phyloP scores from a whole-genome alignment of 2,113 vertebrate species.

The Mustelus asterias region DNA sequence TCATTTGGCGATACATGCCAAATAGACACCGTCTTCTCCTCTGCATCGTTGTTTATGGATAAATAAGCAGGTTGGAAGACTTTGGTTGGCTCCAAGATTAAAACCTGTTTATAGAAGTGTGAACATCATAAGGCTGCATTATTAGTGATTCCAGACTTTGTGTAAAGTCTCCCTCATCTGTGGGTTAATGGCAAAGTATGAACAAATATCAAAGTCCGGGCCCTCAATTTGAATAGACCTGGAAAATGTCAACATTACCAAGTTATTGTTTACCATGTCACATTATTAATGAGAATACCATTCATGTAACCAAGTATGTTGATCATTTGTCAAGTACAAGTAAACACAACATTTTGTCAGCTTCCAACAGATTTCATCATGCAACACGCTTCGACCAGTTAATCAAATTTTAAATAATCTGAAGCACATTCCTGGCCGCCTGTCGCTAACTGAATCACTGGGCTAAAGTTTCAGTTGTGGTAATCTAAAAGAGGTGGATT shows the following conservation, averaged over 20 bases:
- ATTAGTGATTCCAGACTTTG: neutral
- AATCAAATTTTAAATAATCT: neutral
- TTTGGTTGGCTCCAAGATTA: conserved; percentile 96
- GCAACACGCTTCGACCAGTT: neutral
- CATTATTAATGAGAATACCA: neutral
- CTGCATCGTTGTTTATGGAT: conserved; percentile 91
- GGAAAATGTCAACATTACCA: neutral
- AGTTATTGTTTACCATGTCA: neutral
- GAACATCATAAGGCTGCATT: neutral
- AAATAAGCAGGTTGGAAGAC: conserved; percentile 94
- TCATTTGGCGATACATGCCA: conserved; percentile 93
- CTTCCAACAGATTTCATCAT: neutral
- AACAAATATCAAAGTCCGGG: neutral
- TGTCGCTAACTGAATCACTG: neutral
- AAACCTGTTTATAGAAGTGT: conserved; percentile 62
- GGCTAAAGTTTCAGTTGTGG: neutral
- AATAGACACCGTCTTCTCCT: conserved; percentile 89
- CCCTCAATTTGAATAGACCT: neutral
- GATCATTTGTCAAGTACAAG: neutral
- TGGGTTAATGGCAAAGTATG: no score
- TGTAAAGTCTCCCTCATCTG: no score
- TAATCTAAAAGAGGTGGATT: neutral
- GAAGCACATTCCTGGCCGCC: neutral
- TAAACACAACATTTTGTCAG: neutral
- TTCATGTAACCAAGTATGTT: neutral